phyloP scores from a whole-genome alignment of 2,797 vertebrate species.

The Heterohyrax brucei region DNA sequence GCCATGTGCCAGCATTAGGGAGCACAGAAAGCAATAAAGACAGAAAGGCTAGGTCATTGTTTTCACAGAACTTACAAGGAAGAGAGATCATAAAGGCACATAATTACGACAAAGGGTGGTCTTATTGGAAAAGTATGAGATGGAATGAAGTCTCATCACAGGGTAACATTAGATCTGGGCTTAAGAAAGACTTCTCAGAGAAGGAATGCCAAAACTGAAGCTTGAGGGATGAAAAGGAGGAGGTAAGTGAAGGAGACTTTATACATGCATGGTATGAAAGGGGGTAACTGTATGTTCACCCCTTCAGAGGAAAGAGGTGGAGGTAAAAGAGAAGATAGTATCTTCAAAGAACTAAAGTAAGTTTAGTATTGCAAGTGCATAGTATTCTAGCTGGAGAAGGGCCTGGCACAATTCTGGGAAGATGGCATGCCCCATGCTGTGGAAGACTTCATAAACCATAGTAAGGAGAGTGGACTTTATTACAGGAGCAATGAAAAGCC shows the following conservation, averaged over 20 bases:
- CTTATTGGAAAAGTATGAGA: conserved; percentile 16
- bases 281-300: background rate
- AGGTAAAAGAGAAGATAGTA: background rate
- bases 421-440: background rate
- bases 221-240: background rate
- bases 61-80: background rate
- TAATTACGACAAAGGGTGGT: background rate
- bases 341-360: background rate
- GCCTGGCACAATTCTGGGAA: conserved; percentile 5
- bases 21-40: background rate
- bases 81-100: background rate
- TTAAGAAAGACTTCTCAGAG: background rate
- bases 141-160: background rate
- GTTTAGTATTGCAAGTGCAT: background rate
- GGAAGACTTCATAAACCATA: conserved; percentile 45
- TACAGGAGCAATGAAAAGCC: conserved; percentile 63
- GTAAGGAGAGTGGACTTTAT: conserved; percentile 66
- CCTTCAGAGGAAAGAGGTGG: background rate
- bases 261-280: background rate
- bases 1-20: background rate
- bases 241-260: background rate
- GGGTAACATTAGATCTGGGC: background rate
- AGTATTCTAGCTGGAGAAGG: background rate
- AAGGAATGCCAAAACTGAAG: background rate
- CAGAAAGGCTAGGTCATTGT: background rate